phyloP scores from a whole-genome alignment of 2,888 invertebrate genomes.

The Nemapogon koenigi region DNA sequence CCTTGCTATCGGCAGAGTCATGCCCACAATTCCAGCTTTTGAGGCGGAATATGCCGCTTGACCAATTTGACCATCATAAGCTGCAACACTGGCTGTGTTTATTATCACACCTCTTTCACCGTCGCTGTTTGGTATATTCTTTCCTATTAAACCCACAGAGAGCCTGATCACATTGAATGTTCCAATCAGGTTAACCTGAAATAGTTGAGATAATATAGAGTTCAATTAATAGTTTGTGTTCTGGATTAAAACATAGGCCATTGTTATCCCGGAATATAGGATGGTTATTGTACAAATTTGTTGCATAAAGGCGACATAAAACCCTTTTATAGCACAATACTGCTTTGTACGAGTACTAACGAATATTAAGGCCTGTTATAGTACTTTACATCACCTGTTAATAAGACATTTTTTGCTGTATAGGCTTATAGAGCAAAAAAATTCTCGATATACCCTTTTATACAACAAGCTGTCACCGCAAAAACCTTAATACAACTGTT shows the following conservation, averaged over 20 bases:
- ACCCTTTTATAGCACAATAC: no score
- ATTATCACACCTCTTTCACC: constrained; percentile 93
- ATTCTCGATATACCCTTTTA: no score
- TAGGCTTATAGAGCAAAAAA: no score
- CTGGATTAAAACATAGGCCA: background rate
- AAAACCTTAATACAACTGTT: no score
- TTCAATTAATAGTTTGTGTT: no score
- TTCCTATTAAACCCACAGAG: constrained; percentile 80
- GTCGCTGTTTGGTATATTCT: constrained; percentile 82
- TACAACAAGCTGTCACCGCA: no score
- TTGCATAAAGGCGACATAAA: no score
- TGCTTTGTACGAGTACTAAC: no score
- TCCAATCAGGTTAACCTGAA: constrained; percentile 86
- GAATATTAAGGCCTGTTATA: no score
- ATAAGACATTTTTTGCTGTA: no score
- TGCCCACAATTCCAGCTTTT: constrained; percentile 92
- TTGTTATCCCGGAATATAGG: constrained; percentile 6
- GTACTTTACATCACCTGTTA: no score
- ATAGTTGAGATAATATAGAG: constrained; percentile 16
- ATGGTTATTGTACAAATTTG: background rate
- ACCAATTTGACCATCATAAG: constrained; percentile 95
- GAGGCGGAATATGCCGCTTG: constrained; percentile 96
- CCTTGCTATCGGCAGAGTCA: constrained; percentile 95
- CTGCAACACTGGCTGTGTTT: constrained; percentile 96
- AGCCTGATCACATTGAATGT: constrained; percentile 94